Conservation (phyloP, 1,140 invertebrate genomes). For the Luehdorfia chinensis region DNA sequence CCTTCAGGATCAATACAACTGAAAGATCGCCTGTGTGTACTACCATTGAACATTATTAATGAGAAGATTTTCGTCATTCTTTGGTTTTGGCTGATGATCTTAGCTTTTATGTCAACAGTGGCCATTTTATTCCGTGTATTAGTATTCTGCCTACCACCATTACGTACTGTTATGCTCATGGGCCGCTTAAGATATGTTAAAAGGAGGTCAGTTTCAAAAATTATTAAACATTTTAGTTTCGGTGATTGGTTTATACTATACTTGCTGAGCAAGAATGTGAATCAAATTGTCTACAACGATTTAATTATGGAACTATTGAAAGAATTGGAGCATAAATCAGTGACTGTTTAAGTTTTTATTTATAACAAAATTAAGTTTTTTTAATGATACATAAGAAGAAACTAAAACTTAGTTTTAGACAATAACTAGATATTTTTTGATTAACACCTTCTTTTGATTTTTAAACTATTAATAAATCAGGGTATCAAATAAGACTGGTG, state of each 20-base stretch:
- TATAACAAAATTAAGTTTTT: background rate
- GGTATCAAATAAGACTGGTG: constrained; percentile 1
- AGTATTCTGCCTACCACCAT: constrained; percentile 67
- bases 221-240: constrained; percentile 77
- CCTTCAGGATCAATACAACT: constrained; percentile 79
- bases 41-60: constrained; percentile 87
- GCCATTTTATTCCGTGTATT: constrained; percentile 80
- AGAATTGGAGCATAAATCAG: constrained; percentile 48
- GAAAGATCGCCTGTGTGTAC: constrained; percentile 83
- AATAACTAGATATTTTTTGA: too few relatives aligned
- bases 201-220: constrained; percentile 66
- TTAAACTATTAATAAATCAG: background rate
- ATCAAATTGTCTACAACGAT: constrained; percentile 79
- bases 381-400: background rate
- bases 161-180: constrained; percentile 78
- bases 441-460: too few relatives aligned
- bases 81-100: constrained; percentile 89
- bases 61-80: constrained; percentile 89
- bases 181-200: constrained; percentile 74
- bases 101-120: constrained; percentile 80
- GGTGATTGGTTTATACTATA: constrained; percentile 86
- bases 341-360: constrained; percentile 37
- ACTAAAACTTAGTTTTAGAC: constrained; percentile 2
- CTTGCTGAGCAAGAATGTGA: constrained; percentile 82
- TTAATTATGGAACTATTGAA: constrained; percentile 71